phyloP scores from a whole-genome alignment of 2,113 vertebrate species.

The Tringa solitaria region DNA sequence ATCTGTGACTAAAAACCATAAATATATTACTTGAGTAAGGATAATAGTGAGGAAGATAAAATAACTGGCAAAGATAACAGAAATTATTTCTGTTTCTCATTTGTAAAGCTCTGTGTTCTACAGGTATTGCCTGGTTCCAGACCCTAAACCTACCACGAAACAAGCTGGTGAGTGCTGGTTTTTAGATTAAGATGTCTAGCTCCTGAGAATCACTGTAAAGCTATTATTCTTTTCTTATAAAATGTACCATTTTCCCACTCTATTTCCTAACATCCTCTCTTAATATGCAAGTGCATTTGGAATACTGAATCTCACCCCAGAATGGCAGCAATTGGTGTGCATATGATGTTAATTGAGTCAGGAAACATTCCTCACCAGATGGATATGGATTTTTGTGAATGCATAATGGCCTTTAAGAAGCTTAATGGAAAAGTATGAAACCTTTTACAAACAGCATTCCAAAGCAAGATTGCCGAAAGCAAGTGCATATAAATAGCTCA shows the following conservation, averaged over 20 bases:
- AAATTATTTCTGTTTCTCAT: background rate
- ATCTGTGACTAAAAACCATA: background rate
- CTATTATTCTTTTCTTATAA: background rate
- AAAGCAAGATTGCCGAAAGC: conserved; percentile 64
- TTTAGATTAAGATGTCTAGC: background rate
- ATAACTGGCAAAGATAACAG: background rate
- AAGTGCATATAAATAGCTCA: conserved; percentile 63
- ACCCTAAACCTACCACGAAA: background rate
- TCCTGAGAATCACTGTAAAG: background rate
- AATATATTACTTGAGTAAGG: background rate
- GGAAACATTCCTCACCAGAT: conserved; percentile 50
- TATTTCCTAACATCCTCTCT: background rate
- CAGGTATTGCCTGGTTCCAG: background rate
- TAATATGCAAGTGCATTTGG: background rate
- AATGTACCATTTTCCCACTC: background rate
- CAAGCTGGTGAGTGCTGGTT: background rate
- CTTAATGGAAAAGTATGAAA: conserved; percentile 65
- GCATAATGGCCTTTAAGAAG: conserved; percentile 63
- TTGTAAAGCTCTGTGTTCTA: background rate
- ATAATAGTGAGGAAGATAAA: background rate
- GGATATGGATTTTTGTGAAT: conserved; percentile 62
- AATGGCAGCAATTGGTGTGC: conserved; percentile 4
- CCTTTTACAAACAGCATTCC: conserved; percentile 56
- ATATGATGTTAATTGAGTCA: background rate
- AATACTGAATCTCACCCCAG: conserved; percentile 16